Base-by-base conservation (phyloP, 2,888 invertebrate species). In the Sinotaia quadrata region DNA sequence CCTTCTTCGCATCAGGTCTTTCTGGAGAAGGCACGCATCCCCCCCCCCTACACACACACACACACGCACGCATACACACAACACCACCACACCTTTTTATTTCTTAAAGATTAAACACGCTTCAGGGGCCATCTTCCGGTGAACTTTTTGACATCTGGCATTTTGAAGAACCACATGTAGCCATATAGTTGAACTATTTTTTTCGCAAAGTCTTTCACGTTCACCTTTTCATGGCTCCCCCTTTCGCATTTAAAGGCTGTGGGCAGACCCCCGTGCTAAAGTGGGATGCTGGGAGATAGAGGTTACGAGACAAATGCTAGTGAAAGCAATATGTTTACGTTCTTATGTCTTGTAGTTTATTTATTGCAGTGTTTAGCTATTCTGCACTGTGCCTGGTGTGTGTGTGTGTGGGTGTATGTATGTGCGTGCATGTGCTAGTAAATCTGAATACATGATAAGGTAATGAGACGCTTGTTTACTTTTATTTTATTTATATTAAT, bases 111-210 rank as follows among this genome's bases (percentile, higher is more conserved):
- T n/a, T n/a, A n/a, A n/a, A 8, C 47, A 41, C 15, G 47, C 47
- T 47, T 27, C 34, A 8, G 33, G n/a, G n/a, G 34, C 34, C 57
- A 57, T 57, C 57, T 57, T 34, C 34, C 34, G 12, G n/a, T 57
- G 57, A 57, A 57, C 57, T 57, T 57, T 31, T 31, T 57, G 57
- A 57, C 57, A 31, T 57, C 34, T 57, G 57, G 57, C 57, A 57
- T 57, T 57, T 57, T 18, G 33, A 12, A 57, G n/a, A 21, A 34
- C 33, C 57, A 57, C 34, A 36, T 57, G 54, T 54, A 54, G 29
- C 10, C 27, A 5, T n/a, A 29, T 8, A 24, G 54, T 54, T 54
- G 54, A 54, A 54, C 54, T 54, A 51, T 51, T 51, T 51, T 21
- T 54, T 54, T 54, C 27, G 54, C 29, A 24, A 10, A 29, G 18